These are phyloP conservation scores for Dufourea novaeangliae DNA, from an alignment of 1,140 invertebrate species.

Conservation along the genomic window DNA sequence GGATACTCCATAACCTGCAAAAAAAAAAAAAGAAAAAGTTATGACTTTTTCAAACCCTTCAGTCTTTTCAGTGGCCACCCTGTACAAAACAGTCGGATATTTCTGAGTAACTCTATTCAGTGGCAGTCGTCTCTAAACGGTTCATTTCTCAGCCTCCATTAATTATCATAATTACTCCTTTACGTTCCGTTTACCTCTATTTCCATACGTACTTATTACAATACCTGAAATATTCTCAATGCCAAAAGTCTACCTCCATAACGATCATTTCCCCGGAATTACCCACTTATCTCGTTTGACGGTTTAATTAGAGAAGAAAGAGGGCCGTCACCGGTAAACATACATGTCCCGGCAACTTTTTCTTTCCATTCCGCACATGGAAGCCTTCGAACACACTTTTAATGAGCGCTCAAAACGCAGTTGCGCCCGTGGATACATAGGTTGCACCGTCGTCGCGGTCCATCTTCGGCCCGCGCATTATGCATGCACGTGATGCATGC, in stretches of 20 bases:
- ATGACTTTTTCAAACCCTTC: too few species aligned
- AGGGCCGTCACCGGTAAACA: background rate
- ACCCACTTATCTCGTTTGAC: slow-evolving; percentile 12
- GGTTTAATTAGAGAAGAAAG: slow-evolving; percentile 4
- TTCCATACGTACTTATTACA: too few species aligned
- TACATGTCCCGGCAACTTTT: background rate
- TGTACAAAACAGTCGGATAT: too few species aligned
- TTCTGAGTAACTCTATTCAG: too few species aligned
- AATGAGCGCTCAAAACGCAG: slow-evolving; percentile 34
- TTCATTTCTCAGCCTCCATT: too few species aligned
- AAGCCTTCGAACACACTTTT: slow-evolving; percentile 24
- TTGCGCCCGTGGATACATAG: slow-evolving; percentile 16
- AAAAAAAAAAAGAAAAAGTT: too few species aligned
- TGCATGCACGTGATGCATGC: slow-evolving; percentile 54
- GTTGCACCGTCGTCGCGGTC: slow-evolving; percentile 10
- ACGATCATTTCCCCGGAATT: background rate
- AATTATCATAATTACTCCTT: too few species aligned
- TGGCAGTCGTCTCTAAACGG: too few species aligned
- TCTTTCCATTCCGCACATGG: background rate
- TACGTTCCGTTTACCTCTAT: too few species aligned
- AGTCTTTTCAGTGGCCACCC: too few species aligned
- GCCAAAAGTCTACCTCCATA: background rate
- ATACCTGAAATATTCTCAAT: too few species aligned
- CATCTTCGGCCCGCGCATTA: slow-evolving; percentile 45
- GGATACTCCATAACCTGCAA: too few species aligned